phyloP scores from a whole-genome alignment of 2,797 vertebrate genomes.

The Leptodactylus fallax region DNA sequence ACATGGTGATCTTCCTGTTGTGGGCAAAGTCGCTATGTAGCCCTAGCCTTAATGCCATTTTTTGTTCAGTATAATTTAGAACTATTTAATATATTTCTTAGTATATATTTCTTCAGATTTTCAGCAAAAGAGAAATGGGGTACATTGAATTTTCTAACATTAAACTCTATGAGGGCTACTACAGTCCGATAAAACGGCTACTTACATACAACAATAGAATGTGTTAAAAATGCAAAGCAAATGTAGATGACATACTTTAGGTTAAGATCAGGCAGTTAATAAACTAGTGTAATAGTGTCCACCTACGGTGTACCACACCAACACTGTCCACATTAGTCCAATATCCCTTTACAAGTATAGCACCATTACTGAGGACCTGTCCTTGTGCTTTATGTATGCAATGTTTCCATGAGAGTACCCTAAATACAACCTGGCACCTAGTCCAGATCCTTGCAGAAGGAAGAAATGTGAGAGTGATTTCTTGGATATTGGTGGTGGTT shows the following conservation, averaged over 20 bases:
- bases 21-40: too few species aligned
- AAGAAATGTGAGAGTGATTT: too few species aligned
- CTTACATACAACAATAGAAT: constrained; percentile 13
- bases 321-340: not conserved
- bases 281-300: not conserved
- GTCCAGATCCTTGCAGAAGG: not conserved
- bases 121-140: too few species aligned
- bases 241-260: not conserved
- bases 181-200: not conserved
- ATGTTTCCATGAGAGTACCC: not conserved
- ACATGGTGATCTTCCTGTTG: too few species aligned
- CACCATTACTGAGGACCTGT: not conserved
- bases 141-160: not conserved
- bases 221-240: constrained; percentile 8
- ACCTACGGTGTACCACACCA: not conserved
- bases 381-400: not conserved
- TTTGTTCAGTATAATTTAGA: too few species aligned
- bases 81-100: not conserved
- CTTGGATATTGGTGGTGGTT: too few species aligned
- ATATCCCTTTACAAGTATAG: not conserved
- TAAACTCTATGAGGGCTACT: too few species aligned
- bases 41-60: too few species aligned
- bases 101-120: not conserved
- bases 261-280: not conserved
- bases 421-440: not conserved